phyloP scores from a whole-genome alignment of 2,888 invertebrate genomes.

The Cantharis flavilabris region DNA sequence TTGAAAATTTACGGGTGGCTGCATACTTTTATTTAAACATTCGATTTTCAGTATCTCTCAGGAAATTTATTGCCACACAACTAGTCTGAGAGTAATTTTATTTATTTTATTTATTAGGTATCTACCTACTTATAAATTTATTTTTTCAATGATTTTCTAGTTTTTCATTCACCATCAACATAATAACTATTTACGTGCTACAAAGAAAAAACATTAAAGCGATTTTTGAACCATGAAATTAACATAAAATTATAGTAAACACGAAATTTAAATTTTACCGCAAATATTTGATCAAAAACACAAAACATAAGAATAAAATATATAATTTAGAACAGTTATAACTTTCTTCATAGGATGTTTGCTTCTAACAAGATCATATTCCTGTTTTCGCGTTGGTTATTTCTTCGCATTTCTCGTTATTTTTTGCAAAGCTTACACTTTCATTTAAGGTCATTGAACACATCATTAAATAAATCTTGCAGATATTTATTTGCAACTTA shows the following conservation, averaged over 20 bases:
- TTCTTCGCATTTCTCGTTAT: neutral
- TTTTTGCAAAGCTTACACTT: slow-evolving; percentile 13
- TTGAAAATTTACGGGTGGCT: neutral
- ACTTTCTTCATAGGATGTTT: neutral
- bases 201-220: neutral
- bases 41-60: neutral
- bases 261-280: neutral
- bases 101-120: neutral
- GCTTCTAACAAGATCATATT: neutral
- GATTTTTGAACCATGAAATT: neutral
- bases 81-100: neutral
- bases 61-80: neutral
- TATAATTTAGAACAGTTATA: neutral
- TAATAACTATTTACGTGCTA: neutral
- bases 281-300: neutral
- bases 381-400: neutral
- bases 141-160: neutral
- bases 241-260: neutral
- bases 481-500: neutral
- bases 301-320: neutral
- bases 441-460: slow-evolving; percentile 22
- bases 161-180: neutral
- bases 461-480: neutral
- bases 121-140: too few relatives aligned
- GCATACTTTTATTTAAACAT: neutral